These are phyloP conservation scores for Micrasema longulum DNA, from an alignment of 1,140 invertebrate genomes.

Conservation along the genomic window DNA sequence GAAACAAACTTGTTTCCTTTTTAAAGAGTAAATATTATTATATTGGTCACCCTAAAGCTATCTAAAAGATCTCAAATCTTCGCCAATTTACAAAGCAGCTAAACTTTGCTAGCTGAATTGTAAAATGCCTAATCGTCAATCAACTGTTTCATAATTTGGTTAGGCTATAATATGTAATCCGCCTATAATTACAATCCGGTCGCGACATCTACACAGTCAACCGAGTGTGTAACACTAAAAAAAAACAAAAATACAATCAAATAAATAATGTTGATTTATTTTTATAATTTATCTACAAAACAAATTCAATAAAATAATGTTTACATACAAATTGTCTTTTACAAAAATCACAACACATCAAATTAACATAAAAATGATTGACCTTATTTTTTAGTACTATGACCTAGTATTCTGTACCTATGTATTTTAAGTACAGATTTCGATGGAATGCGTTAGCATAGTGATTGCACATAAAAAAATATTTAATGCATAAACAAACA, in stretches of 20 bases:
- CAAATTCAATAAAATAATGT: constrained; percentile 17
- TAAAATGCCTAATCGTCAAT: no score
- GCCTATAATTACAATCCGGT: no score
- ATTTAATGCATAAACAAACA: background rate
- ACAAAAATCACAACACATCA: constrained; percentile 44
- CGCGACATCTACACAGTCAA: no score
- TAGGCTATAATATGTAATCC: no score
- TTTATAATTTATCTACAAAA: constrained; percentile 41
- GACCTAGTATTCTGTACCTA: no score
- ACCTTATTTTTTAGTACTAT: constrained; percentile 1
- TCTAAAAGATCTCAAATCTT: no score
- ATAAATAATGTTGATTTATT: constrained; percentile 9
- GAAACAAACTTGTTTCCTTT: no score
- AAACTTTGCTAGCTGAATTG: no score
- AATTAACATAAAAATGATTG: constrained; percentile 31
- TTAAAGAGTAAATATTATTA: no score
- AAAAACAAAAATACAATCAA: background rate
- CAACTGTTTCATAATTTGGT: no score
- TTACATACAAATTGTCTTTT: constrained; percentile 1
- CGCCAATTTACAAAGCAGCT: no score
- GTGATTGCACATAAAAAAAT: constrained; percentile 36
- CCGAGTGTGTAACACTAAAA: background rate
- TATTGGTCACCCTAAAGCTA: no score
- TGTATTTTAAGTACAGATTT: constrained; percentile 37
- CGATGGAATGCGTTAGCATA: constrained; percentile 35